These are phyloP conservation scores for Asbolus verrucosus DNA, from an alignment of 1,140 invertebrate species.

Conservation along the genomic window DNA sequence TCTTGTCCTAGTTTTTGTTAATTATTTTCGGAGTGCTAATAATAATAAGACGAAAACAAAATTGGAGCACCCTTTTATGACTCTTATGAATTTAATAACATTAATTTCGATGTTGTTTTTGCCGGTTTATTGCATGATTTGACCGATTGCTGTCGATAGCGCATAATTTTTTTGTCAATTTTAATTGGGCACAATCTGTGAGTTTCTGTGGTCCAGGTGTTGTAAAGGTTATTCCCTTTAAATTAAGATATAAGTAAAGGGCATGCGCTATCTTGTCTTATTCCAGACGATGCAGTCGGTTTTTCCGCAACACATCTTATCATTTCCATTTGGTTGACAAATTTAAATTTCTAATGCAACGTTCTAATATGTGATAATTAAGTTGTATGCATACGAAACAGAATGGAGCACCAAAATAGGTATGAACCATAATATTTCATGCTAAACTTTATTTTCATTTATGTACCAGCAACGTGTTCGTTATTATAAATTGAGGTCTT, in stretches of 20 bases:
- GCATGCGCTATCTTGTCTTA: slow-evolving; percentile 39
- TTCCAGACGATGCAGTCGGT: slow-evolving; percentile 41
- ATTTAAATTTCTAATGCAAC: slow-evolving; percentile 6
- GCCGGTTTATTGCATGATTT: too few relatives aligned
- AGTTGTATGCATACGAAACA: background rate
- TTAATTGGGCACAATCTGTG: too few relatives aligned
- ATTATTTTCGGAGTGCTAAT: too few relatives aligned
- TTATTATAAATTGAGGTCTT: slow-evolving; percentile 10
- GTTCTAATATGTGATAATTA: background rate
- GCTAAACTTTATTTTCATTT: background rate
- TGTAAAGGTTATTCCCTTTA: slow-evolving; percentile 33
- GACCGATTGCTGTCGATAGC: too few relatives aligned
- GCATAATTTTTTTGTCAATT: too few relatives aligned
- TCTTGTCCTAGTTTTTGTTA: background rate
- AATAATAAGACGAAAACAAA: background rate
- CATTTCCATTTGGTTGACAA: slow-evolving; percentile 34
- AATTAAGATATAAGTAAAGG: slow-evolving; percentile 35
- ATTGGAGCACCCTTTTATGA: slow-evolving; percentile 1
- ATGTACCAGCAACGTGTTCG: background rate
- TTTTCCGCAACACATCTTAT: slow-evolving; percentile 44
- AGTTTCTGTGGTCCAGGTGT: slow-evolving; percentile 4
- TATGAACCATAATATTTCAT: slow-evolving; percentile 2
- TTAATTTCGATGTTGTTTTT: too few relatives aligned
- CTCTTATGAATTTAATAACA: background rate
- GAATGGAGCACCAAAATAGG: slow-evolving; percentile 21